These are phyloP conservation scores for Emydocephalus ijimae DNA, from an alignment of 2,113 vertebrate species.

Conservation along the genomic window DNA sequence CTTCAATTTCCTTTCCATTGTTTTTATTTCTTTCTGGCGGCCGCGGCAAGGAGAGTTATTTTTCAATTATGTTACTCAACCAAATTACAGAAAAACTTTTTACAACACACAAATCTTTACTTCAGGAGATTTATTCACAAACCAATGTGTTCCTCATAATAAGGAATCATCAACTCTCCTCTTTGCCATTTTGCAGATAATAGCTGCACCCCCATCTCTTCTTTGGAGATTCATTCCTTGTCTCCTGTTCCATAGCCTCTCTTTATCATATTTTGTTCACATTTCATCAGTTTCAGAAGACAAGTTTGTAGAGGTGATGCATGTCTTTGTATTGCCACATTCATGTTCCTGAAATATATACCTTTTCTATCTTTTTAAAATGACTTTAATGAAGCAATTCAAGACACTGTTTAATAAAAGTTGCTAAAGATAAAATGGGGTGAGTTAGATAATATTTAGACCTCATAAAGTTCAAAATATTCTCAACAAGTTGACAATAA, in stretches of 20 bases:
- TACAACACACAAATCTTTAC: not conserved
- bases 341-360: not conserved
- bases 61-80: not conserved
- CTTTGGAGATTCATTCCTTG: not conserved
- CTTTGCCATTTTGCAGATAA: not conserved
- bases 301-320: not conserved
- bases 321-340: not conserved
- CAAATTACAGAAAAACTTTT: not conserved
- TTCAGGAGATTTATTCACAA: not conserved
- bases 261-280: not conserved
- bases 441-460: not conserved
- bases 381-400: not conserved
- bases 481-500: not conserved
- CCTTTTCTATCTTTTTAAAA: not conserved
- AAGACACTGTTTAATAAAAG: not conserved
- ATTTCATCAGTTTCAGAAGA: not conserved
- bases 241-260: not conserved
- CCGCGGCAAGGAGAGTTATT: rapidly evolving
- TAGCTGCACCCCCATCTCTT: not conserved
- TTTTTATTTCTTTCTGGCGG: not conserved
- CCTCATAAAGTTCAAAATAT: not conserved
- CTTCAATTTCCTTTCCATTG: not conserved
- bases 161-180: not conserved
- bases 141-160: not conserved
- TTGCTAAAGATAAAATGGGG: not conserved